Evolutionary conservation across 1,140 invertebrate species (phyloP).

Genomic region (Ephestia elutella): DNA sequence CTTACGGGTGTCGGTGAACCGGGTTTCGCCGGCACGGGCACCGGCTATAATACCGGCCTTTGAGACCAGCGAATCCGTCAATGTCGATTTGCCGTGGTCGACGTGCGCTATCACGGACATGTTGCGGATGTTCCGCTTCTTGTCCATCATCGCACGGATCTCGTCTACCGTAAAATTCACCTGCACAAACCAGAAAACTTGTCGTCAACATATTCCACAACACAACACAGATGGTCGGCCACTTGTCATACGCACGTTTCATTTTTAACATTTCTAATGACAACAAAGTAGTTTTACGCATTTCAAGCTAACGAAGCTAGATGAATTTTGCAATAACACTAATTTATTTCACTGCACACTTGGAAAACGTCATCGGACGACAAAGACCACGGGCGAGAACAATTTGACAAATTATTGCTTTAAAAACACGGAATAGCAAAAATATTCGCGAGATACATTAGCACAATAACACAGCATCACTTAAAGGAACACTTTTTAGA

Average conservation of each 20-base stretch:
- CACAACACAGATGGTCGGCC: conserved; percentile 45
- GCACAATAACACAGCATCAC: conserved; percentile 32
- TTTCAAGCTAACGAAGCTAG: not conserved
- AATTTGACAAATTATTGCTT: conserved; percentile 32
- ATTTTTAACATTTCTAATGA: conserved; percentile 12
- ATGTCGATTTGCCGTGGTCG: conserved; percentile 99
- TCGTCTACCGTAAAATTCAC: conserved; percentile 99
- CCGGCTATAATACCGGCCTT: conserved; percentile 99
- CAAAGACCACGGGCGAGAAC: conserved; percentile 48
- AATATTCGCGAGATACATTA: conserved; percentile 48
- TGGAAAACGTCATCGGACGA: conserved; percentile 63
- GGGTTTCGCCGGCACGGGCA: conserved; percentile 97
- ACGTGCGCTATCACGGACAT: conserved; percentile 99
- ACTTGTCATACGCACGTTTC: conserved; percentile 45
- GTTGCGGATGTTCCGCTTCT: conserved; percentile 99
- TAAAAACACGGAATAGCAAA: conserved; percentile 38
- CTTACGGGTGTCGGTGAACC: conserved; percentile 99
- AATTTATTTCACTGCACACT: conserved; percentile 36
- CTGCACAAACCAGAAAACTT: conserved; percentile 77
- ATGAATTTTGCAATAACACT: not conserved
- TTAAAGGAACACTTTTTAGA: conserved; percentile 43
- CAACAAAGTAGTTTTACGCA: not conserved
- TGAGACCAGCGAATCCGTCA: conserved; percentile 99
- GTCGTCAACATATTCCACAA: conserved; percentile 36
- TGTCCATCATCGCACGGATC: conserved; percentile 99